A percentile compares a stretch with the other conserved stretches of the same genome.
These are phyloP conservation scores for Drosophila macrospina DNA, from an alignment of 2,888 invertebrate species.

Conservation along the genomic window DNA sequence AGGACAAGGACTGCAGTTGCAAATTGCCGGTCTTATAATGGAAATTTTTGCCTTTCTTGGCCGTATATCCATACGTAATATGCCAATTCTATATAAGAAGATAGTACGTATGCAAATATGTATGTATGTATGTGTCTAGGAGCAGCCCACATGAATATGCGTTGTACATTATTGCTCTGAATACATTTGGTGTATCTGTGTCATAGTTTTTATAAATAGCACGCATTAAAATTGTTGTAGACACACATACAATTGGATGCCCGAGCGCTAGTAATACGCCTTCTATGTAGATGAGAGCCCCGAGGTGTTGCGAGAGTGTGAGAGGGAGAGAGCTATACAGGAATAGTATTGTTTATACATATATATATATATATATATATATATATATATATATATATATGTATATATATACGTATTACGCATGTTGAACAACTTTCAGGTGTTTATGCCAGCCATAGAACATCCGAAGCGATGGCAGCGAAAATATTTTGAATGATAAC, in stretches of 20 bases:
- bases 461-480: conserved; percentile 24
- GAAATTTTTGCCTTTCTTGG: conserved; percentile 9
- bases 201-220: conserved; percentile 84
- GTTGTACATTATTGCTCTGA: conserved; percentile 74
- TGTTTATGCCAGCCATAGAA: conserved; percentile 43
- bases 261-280: conserved; percentile 61
- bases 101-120: conserved; percentile 8
- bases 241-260: conserved; percentile 57
- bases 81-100: conserved; percentile 7
- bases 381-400: no score
- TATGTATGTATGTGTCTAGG: conserved; percentile 21
- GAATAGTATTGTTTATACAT: conserved; percentile 43
- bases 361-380: no score
- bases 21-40: conserved; percentile 28
- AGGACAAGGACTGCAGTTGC: conserved; percentile 55
- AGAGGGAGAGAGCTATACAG: conserved; percentile 40
- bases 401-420: no score
- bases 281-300: conserved; percentile 57
- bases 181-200: conserved; percentile 82
- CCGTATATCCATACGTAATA: conserved; percentile 8
- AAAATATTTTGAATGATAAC: conserved; percentile 71
- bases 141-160: conserved; percentile 30
- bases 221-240: conserved; percentile 65
- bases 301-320: conserved; percentile 9
- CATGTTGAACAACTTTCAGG: conserved; percentile 61